Conservation (phyloP, 2,888 invertebrate genomes). For the Callimorpha dominula region DNA sequence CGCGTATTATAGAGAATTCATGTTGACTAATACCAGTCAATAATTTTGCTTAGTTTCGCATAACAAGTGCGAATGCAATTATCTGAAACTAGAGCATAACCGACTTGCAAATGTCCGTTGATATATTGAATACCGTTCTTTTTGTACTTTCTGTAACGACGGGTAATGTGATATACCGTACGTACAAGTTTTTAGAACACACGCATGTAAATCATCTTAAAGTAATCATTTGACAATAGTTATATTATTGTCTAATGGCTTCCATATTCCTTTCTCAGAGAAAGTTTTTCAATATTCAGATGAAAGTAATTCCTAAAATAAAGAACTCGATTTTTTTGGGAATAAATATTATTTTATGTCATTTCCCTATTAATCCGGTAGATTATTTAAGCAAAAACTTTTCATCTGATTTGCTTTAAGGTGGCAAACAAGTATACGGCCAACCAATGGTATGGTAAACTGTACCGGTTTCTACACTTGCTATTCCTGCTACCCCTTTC, state of each 20-base stretch:
- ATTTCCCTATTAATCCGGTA: no score
- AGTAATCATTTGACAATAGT: neutral
- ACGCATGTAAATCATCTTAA: neutral
- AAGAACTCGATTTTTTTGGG: no score
- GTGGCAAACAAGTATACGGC: no score
- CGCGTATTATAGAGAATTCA: constrained; percentile 66
- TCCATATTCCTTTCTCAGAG: no score
- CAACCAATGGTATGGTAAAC: no score
- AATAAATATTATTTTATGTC: no score
- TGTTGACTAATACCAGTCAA: constrained; percentile 65
- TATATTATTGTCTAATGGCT: neutral
- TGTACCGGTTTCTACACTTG: no score
- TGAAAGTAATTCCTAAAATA: no score
- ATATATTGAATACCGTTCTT: constrained; percentile 56
- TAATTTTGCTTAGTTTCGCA: constrained; percentile 66
- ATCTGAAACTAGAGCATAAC: constrained; percentile 75
- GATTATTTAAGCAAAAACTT: no score
- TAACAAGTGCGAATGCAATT: constrained; percentile 77
- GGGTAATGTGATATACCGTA: constrained; percentile 18
- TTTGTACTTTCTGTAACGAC: constrained; percentile 20
- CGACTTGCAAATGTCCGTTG: constrained; percentile 64
- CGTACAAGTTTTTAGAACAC: constrained; percentile 18
- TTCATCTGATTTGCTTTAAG: no score
- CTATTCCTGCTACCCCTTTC: no score
- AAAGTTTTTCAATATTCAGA: no score